Base-by-base conservation (phyloP, 2,797 vertebrate species). In the Sitta carolinensis region DNA sequence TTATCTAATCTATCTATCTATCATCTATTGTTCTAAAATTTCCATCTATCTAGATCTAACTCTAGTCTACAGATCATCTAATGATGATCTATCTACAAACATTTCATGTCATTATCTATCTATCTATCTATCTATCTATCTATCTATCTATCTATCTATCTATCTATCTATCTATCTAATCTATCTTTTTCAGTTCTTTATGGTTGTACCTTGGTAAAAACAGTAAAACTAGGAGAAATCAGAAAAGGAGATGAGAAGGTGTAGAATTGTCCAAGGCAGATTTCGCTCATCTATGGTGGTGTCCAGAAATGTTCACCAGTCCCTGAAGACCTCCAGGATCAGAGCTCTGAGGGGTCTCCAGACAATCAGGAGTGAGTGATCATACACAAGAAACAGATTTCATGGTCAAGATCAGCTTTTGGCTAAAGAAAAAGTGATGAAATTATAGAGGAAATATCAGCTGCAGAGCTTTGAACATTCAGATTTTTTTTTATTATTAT, bases 401-500 rank as follows among this genome's bases (percentile, higher is more conserved):
- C 15, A 16, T 16, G 63, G 55, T 29, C 55, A 38, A n/a, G 11
- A 18, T 69, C 10, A 50, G 38, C 20, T 85, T 57, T 74, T 55
- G 47, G 50, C 54, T 52, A 36, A 58, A 59, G 61, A 34, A 87
- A 87, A 11, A 18, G 20, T 2, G 32, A 23, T 45, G 36, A 45
- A 30, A 54, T 54, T 5, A 8, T 0, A 25, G 64, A 74, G 30
- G 52, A 83, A 87, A 59, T 12, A 17, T 20, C 69, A 62, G 10
- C 10, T 38, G 80, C 47, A 38, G 42, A 75, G 32, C 57, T 66
- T 58, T 51, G 50, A 51, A 38, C 1, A 0, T 29, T 50, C 30
- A 30, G 30, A 16, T 1, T 21, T 63, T 13, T 1, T 13, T 4
- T 19, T n/a, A n/a, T n/a, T n/a, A n/a, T n/a, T n/a, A n/a, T n/a